Conservation (phyloP, 1,140 invertebrate species). For the Polyergus mexicanus region DNA sequence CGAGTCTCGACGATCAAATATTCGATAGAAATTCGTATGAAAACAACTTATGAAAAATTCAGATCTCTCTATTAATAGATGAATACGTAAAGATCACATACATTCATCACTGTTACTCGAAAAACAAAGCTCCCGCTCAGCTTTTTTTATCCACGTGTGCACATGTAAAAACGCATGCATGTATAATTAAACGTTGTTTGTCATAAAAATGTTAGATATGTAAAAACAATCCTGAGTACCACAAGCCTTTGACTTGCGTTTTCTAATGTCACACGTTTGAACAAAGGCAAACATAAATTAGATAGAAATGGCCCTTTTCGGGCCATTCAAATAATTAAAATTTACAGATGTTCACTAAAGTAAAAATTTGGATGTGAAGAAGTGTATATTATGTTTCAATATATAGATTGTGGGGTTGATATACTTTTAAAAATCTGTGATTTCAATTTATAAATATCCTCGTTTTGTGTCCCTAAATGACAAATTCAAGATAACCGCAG, state of each 20-base stretch:
- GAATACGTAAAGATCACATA: background rate
- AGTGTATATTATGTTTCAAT: background rate
- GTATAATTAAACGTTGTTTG: conserved; percentile 37
- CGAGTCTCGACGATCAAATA: background rate
- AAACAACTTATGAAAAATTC: background rate
- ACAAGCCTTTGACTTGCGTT: background rate
- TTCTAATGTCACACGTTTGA: background rate
- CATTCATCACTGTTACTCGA: too few species aligned
- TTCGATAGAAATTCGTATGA: background rate
- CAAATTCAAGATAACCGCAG: conserved; percentile 31
- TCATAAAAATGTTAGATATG: background rate
- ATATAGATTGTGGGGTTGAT: background rate
- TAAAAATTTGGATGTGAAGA: background rate
- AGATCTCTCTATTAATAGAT: background rate
- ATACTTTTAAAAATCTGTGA: background rate
- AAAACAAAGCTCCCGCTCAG: background rate
- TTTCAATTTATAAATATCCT: background rate
- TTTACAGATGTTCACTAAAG: background rate
- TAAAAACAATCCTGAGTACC: background rate
- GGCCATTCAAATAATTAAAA: conserved; percentile 3
- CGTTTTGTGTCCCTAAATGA: conserved; percentile 36
- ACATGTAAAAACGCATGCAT: background rate
- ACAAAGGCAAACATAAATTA: background rate
- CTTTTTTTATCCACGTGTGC: background rate
- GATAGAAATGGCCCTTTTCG: background rate